phyloP scores from a whole-genome alignment of 1,140 invertebrate species.

The Ostrea edulis region DNA sequence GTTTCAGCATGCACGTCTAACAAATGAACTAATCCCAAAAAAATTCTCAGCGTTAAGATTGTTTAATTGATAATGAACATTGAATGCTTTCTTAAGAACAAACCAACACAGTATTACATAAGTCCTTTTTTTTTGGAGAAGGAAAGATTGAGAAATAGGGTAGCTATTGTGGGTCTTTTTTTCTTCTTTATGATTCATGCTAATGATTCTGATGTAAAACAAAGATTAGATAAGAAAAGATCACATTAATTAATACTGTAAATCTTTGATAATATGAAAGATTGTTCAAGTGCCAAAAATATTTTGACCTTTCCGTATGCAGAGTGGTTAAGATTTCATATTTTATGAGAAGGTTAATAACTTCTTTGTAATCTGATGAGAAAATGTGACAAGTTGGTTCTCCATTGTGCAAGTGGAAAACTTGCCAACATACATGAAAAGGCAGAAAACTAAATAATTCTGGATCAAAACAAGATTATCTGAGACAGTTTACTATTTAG shows the following conservation, averaged over 20 bases:
- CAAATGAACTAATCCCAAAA: no score
- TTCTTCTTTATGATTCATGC: no score
- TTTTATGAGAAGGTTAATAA: neutral
- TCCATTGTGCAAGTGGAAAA: neutral
- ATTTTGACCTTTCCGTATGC: neutral
- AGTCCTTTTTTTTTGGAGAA: no score
- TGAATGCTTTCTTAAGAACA: no score
- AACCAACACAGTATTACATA: no score
- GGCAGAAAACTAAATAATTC: constrained; percentile 7
- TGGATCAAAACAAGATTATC: neutral
- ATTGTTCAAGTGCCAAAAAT: neutral
- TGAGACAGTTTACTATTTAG: neutral
- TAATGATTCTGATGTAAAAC: no score
- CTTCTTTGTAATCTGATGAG: neutral
- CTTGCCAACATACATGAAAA: constrained; percentile 20
- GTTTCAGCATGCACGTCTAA: no score
- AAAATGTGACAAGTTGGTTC: neutral
- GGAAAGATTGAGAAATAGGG: no score
- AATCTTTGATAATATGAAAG: neutral
- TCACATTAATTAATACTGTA: neutral
- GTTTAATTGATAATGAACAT: no score
- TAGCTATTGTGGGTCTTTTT: no score
- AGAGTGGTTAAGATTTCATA: neutral
- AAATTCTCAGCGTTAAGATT: no score
- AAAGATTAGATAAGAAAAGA: neutral